Conservation (phyloP, 2,113 vertebrate genomes). For the Kryptolebias marmoratus region DNA sequence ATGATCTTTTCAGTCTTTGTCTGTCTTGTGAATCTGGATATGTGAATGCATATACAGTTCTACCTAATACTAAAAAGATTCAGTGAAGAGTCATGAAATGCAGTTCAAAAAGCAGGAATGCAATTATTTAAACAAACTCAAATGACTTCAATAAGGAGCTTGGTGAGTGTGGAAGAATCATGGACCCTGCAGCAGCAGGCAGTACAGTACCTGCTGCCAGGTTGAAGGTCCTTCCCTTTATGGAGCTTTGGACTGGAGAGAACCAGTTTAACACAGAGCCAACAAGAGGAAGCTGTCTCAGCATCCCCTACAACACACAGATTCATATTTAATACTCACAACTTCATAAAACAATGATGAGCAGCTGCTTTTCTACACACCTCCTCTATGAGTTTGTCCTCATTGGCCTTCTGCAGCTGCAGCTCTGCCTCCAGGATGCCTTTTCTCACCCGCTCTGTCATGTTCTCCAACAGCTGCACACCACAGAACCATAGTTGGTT, state of each 20-base stretch:
- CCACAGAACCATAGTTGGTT: conserved; percentile 3
- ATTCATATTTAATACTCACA: neutral
- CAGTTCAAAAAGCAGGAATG: too few relatives aligned
- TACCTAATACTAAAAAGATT: too few relatives aligned
- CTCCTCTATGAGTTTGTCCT: conserved; percentile 94
- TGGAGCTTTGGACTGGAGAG: conserved; percentile 89
- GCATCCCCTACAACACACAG: conserved; percentile 84
- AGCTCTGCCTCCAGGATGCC: conserved; percentile 94
- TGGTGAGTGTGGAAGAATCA: neutral
- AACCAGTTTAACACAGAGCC: conserved; percentile 97
- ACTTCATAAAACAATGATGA: neutral
- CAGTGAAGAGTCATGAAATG: too few relatives aligned
- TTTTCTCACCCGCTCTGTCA: conserved; percentile 96
- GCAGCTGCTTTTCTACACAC: conserved; percentile 67
- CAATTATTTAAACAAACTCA: too few relatives aligned
- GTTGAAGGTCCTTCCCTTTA: conserved; percentile 92
- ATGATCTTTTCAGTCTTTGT: too few relatives aligned
- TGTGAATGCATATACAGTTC: too few relatives aligned
- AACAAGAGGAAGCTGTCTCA: conserved; percentile 94
- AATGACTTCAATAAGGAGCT: too few relatives aligned
- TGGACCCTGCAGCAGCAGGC: neutral
- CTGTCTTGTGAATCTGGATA: too few relatives aligned
- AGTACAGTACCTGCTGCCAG: conserved; percentile 89
- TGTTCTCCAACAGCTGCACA: conserved; percentile 93
- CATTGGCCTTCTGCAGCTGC: conserved; percentile 90